These are phyloP conservation scores for Lydus trimaculatus DNA, from an alignment of 2,888 invertebrate species.

Conservation along the genomic window DNA sequence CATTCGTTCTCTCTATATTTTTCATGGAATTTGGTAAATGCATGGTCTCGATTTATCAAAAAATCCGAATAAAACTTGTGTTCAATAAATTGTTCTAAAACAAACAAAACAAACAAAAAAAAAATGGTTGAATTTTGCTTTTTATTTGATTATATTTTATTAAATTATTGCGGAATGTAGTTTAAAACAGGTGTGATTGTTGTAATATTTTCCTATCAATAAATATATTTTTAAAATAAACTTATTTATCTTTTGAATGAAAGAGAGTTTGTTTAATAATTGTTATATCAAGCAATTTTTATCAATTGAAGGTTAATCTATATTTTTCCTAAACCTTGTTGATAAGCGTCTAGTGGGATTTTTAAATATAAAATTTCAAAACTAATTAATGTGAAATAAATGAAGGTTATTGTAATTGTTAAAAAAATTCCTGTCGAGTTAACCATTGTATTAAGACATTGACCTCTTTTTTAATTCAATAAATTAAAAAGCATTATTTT, in stretches of 20 bases:
- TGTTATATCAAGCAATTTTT: too few species aligned
- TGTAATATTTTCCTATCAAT: constrained; percentile 35
- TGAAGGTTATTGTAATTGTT: background rate
- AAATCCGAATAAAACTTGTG: constrained; percentile 69
- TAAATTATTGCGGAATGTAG: background rate
- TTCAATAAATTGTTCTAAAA: background rate
- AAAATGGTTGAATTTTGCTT: background rate
- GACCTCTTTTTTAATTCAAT: background rate
- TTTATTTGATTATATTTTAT: background rate
- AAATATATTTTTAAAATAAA: constrained; percentile 34
- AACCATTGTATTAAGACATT: constrained; percentile 1
- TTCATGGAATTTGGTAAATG: constrained; percentile 79
- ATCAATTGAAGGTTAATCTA: too few species aligned
- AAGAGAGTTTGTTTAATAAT: too few species aligned
- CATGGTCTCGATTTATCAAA: constrained; percentile 81
- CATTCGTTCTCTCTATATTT: constrained; percentile 88
- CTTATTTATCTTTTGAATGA: background rate
- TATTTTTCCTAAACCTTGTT: too few species aligned
- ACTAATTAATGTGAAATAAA: background rate
- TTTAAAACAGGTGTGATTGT: constrained; percentile 29
- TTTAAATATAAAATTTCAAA: too few species aligned
- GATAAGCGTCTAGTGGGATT: too few species aligned
- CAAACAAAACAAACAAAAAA: background rate
- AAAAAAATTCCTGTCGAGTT: background rate
- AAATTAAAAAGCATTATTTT: background rate